Evolutionary conservation across 2,888 invertebrate genomes (phyloP), one percentile per base, ranked within the genome.

Genomic region (Cephus sareptanus): DNA sequence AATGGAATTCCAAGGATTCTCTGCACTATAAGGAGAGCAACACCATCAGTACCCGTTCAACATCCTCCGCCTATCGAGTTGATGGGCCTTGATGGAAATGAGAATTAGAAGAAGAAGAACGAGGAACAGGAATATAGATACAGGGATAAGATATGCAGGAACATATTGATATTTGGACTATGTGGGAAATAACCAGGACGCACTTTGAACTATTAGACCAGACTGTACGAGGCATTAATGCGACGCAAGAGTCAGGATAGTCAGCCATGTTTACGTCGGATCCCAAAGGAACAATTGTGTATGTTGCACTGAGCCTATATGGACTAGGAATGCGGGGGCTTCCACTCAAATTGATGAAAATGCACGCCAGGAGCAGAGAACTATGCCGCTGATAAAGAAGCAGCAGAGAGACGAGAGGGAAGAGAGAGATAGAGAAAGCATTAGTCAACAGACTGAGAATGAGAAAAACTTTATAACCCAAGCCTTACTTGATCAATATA

Each of bases 401-500:
- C n/a, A n/a, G n/a, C 37, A 12, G 69, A n/a, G 15, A 9, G 13
- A 69, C 15, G n/a, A 13, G 69, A 75, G 69, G 40, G 75, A 12
- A 71, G 74, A 80, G 37, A 77, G 68, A 79, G 34, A 34, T 2
- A 34, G 3, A 35, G 73, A 34, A 69, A 79, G 75, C 56, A 81
- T 73, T 35, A n/a, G 75, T 73, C 78, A 74, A 81, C 77, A 78
- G 83, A 81, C 37, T 71, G 71, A 30, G 33, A 56, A 71, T 34
- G 71, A 71, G 31, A 71, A 31, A n/a, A 71, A 71, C 31, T 4
- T 15, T 2, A 33, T 34, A 34, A 37, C 13, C 91, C 90, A 90
- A 89, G 91, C 88, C 91, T 91, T 91, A 91, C 91, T 91, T 91
- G 91, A 91, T 91, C 91, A 91, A 91, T 90, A 87, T 89, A 90